Conservation (phyloP, 1,140 invertebrate genomes). For the Ladona fulva region DNA sequence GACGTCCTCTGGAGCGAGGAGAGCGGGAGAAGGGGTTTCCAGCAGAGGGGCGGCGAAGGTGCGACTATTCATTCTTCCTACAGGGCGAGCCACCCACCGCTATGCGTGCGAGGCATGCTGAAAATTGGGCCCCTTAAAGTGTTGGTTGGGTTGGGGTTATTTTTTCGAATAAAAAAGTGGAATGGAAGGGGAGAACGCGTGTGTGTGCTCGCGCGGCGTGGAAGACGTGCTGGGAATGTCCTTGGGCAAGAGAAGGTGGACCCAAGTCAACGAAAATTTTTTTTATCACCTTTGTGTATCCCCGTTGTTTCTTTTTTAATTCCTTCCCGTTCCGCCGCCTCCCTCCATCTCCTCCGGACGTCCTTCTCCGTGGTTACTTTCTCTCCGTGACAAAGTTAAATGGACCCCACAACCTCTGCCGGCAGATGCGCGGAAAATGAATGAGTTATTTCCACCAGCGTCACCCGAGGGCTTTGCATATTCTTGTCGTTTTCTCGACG, state of each 20-base stretch:
- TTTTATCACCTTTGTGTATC: not conserved
- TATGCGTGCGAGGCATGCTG: not conserved
- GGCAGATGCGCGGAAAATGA: too few species aligned
- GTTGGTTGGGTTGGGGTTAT: not conserved
- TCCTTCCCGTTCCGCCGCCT: not conserved
- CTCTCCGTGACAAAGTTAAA: not conserved
- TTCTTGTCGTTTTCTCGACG: too few species aligned
- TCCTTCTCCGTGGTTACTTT: not conserved
- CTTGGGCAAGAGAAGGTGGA: not conserved
- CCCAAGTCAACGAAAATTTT: not conserved
- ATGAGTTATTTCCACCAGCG: too few species aligned
- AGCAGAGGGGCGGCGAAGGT: not conserved
- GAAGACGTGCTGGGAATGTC: conserved; percentile 2
- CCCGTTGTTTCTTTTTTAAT: not conserved
- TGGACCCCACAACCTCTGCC: too few species aligned
- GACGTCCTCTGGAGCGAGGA: not conserved
- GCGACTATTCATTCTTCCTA: not conserved
- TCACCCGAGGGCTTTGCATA: too few species aligned
- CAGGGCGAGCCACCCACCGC: not conserved
- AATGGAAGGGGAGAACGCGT: not conserved
- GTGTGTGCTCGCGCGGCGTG: not conserved
- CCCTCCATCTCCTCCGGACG: not conserved
- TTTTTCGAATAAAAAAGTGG: not conserved
- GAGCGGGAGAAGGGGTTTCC: not conserved
- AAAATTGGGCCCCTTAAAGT: not conserved